phyloP scores from a whole-genome alignment of 2,797 vertebrate genomes.

The Natrix natrix region DNA sequence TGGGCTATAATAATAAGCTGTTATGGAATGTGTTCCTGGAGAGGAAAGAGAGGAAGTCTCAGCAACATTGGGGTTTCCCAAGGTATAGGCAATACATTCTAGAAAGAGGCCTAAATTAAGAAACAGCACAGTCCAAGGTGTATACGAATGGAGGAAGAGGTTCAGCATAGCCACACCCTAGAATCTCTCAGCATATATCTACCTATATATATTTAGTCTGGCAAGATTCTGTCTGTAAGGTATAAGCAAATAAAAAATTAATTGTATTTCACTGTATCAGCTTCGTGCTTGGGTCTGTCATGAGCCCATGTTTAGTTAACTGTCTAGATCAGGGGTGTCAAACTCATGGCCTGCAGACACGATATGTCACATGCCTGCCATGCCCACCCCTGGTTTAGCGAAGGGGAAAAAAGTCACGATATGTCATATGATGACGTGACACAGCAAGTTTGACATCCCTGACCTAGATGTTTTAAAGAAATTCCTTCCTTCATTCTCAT shows the following conservation, averaged over 20 bases:
- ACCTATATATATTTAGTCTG: not conserved
- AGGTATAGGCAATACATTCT: not conserved
- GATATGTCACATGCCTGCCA: too few species aligned
- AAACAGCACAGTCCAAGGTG: not conserved
- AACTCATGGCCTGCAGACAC: too few species aligned
- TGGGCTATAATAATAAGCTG: not conserved
- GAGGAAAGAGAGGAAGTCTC: too few species aligned
- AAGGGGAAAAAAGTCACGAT: too few species aligned
- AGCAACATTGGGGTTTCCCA: not conserved
- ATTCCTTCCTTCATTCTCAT: not conserved
- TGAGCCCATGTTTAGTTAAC: not conserved
- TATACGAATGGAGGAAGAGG: not conserved
- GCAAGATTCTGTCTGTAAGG: not conserved
- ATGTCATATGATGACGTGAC: too few species aligned
- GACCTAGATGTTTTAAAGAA: not conserved
- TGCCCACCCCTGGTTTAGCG: too few species aligned
- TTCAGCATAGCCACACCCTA: not conserved
- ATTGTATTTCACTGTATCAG: not conserved
- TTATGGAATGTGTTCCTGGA: not conserved
- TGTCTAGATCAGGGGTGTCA: not conserved
- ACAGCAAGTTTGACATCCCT: too few species aligned
- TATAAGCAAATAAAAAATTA: not conserved
- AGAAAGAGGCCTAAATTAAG: not conserved
- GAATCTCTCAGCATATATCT: not conserved
- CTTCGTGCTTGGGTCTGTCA: not conserved